Conservation (phyloP, 2,888 invertebrate species). For the Balanococcus diminutus region DNA sequence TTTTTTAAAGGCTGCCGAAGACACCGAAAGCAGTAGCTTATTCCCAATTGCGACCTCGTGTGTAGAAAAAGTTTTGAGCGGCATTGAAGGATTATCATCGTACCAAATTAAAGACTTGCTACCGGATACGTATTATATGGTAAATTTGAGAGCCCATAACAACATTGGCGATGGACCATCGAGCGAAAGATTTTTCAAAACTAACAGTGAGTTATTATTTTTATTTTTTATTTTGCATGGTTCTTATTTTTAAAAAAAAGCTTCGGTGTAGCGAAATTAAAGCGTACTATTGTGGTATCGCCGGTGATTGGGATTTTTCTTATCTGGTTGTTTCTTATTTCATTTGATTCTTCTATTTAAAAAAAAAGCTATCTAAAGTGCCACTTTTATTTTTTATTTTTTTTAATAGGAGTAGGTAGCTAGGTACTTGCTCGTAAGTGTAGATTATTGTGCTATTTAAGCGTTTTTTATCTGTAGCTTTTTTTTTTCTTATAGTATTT, state of each 20-base stretch:
- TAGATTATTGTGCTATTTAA: not conserved
- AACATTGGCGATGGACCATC: conserved; percentile 81
- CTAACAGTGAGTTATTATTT: conserved; percentile 61
- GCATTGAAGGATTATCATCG: conserved; percentile 61
- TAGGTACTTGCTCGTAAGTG: not conserved
- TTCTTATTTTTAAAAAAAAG: not conserved
- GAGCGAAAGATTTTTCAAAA: conserved; percentile 79
- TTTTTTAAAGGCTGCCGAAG: not conserved
- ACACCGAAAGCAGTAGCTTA: conserved; percentile 59
- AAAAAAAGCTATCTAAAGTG: not conserved
- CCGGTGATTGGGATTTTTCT: conserved; percentile 8
- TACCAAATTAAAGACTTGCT: conserved; percentile 73
- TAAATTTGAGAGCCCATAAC: conserved; percentile 85
- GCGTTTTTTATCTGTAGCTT: not conserved
- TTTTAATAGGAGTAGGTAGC: not conserved
- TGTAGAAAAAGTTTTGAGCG: not conserved
- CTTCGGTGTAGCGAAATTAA: conserved; percentile 1
- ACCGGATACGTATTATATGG: conserved; percentile 82
- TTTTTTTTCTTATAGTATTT: not conserved
- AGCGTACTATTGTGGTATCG: conserved; percentile 12
- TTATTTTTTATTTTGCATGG: not conserved
- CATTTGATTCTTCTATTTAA: not conserved
- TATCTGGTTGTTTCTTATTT: conserved; percentile 16
- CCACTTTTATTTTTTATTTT: not conserved
- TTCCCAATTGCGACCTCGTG: conserved; percentile 60